Evolutionary conservation across 2,888 invertebrate species (phyloP).

Genomic region (Eledone cirrhosa): DNA sequence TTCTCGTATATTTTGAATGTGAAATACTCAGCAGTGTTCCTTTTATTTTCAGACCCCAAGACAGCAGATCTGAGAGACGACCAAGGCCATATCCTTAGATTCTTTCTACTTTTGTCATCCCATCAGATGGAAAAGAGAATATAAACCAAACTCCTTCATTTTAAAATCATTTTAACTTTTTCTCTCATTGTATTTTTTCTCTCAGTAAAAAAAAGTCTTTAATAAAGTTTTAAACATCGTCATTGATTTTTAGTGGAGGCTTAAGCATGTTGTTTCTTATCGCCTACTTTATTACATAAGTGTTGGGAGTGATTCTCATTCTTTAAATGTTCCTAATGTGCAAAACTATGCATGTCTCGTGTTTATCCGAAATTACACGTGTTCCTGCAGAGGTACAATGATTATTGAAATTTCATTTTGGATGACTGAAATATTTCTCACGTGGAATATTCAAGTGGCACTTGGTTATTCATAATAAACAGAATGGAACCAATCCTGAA

Average conservation of each 20-base stretch:
- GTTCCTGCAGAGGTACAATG: too few relatives aligned
- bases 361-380: background rate
- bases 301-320: background rate
- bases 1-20: too few relatives aligned
- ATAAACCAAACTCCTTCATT: background rate
- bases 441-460: too few relatives aligned
- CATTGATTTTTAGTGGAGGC: background rate
- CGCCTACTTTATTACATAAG: background rate
- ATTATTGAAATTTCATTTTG: too few relatives aligned
- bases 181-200: constrained; percentile 12
- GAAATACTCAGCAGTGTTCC: background rate
- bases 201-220: constrained; percentile 19
- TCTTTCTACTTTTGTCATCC: background rate
- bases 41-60: constrained; percentile 30
- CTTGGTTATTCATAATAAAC: too few relatives aligned
- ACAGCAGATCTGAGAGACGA: constrained; percentile 51
- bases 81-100: constrained; percentile 48
- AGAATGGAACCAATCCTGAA: too few relatives aligned
- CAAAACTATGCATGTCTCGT: background rate
- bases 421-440: too few relatives aligned
- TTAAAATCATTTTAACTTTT: constrained; percentile 14
- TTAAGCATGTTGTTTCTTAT: background rate
- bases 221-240: constrained; percentile 18
- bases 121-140: background rate
- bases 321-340: background rate